Evolutionary conservation across 2,797 vertebrate species (phyloP), one percentile per base, ranked within the genome.

Genomic region (Dendrocincla tyrannina): DNA sequence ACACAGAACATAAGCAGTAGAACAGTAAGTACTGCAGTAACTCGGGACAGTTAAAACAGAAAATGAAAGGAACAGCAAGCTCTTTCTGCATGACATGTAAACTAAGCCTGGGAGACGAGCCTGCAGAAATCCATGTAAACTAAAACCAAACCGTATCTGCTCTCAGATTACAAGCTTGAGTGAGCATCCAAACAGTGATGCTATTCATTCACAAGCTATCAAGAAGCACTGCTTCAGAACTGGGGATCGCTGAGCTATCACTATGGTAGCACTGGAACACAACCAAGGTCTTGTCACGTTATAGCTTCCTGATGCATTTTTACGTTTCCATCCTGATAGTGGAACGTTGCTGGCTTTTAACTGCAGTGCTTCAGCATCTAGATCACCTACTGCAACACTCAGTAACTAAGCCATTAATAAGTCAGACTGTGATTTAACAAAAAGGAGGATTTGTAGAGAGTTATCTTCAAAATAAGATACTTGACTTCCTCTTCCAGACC

Each of bases 121-220:
- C 35, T 24, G 35, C 73, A 86, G 73, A 92, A 88, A 89, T 53
- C 58, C 85, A 28, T 0, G 11, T 20, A 85, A 93, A 91, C 37
- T 44, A 91, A 95, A 94, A 55, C 79, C 85, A 93, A 91, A 82
- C 37, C 1, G 0, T 74, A 92, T 46, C 88, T 85, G 81, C 77
- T 92, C 74, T 94, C 91, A 23, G 41, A 80, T 95, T 91, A 83
- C 91, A 74, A 62, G 84, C 67, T 7, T n/a, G 67, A 91, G 86
- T 22, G 74, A 92, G 46, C 49, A 91, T 35, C 64, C 2, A 1
- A 76, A 94, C 89, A 92, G 86, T 14, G n/a, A 80, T 37, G 75
- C 46, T 66, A 94, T 93, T 89, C 84, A 93, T 85, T 64, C 86
- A 70, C 53, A 74, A 86, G 46, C 30, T 81, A 64, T 42, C 49